phyloP scores from a whole-genome alignment of 1,140 invertebrate genomes.

The Eriocheir sinensis region DNA sequence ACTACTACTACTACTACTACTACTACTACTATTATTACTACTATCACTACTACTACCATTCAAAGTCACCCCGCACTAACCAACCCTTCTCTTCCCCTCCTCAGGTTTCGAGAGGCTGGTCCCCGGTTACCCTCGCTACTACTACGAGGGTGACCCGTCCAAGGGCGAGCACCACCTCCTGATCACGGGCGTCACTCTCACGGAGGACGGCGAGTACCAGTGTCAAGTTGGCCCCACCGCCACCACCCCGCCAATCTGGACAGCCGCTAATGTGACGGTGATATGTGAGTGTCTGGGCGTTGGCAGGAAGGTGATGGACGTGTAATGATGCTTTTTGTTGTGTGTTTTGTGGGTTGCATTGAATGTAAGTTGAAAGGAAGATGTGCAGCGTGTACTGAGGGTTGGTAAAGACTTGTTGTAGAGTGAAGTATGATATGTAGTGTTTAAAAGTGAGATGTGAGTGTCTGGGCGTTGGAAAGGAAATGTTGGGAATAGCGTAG shows the following conservation, averaged over 20 bases:
- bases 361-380: not conserved
- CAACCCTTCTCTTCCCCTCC: not conserved
- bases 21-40: too few relatives aligned
- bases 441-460: not conserved
- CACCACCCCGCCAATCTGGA: conserved; percentile 26
- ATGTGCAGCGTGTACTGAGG: not conserved
- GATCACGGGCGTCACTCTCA: conserved; percentile 45
- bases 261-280: conserved; percentile 39
- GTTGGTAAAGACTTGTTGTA: too few relatives aligned
- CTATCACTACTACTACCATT: too few relatives aligned
- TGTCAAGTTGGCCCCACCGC: conserved; percentile 54
- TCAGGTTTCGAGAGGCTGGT: conserved; percentile 41
- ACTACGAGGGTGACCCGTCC: conserved; percentile 32
- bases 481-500: too few relatives aligned
- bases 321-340: too few relatives aligned
- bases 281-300: conserved; percentile 29
- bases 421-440: not conserved
- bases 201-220: conserved; percentile 61
- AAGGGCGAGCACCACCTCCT: conserved; percentile 52
- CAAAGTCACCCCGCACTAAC: not conserved
- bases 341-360: not conserved
- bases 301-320: too few relatives aligned
- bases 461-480: not conserved
- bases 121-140: conserved; percentile 50
- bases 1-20: too few relatives aligned